phyloP scores from a whole-genome alignment of 2,888 invertebrate species.

The Hylaea fasciaria region DNA sequence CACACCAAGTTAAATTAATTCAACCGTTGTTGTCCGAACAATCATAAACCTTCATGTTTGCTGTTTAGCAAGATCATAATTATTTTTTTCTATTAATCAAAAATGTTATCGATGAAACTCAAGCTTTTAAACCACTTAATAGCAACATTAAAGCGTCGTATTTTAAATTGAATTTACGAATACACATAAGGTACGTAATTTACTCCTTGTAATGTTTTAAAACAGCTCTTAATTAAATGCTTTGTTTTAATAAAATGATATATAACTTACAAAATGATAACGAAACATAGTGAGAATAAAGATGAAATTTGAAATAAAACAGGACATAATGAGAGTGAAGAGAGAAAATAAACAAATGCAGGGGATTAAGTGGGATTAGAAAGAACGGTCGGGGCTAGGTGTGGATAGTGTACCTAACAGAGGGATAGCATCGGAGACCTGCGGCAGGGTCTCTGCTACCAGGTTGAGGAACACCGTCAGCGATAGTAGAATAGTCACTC shows the following conservation, averaged over 20 bases:
- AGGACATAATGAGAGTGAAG: slow-evolving; percentile 58
- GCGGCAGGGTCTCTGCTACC: slow-evolving; percentile 99
- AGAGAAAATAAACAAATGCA: slow-evolving; percentile 55
- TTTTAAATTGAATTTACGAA: slow-evolving; percentile 44
- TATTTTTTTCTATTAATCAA: slow-evolving; percentile 11
- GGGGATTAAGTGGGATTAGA: slow-evolving; percentile 65
- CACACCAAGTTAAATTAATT: slow-evolving; percentile 24
- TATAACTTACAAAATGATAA: slow-evolving; percentile 53
- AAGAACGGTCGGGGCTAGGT: slow-evolving; percentile 67
- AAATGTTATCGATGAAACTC: slow-evolving; percentile 38
- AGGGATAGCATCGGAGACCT: slow-evolving; percentile 99
- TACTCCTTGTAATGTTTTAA: slow-evolving; percentile 84
- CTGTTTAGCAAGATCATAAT: slow-evolving; percentile 37
- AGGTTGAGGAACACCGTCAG: slow-evolving; percentile 99
- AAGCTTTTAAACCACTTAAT: slow-evolving; percentile 52
- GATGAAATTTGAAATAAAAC: slow-evolving; percentile 55
- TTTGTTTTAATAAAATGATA: slow-evolving; percentile 56
- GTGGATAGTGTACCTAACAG: slow-evolving; percentile 95
- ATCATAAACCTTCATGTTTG: slow-evolving; percentile 11
- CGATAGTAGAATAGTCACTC: slow-evolving; percentile 99
- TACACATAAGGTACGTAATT: slow-evolving; percentile 67
- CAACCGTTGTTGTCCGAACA: slow-evolving; percentile 4
- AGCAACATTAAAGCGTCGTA: slow-evolving; percentile 47
- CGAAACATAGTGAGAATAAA: slow-evolving; percentile 52
- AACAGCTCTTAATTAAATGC: slow-evolving; percentile 67